Conservation (phyloP, 2,888 invertebrate genomes). For the Sminthurinus aureus region DNA sequence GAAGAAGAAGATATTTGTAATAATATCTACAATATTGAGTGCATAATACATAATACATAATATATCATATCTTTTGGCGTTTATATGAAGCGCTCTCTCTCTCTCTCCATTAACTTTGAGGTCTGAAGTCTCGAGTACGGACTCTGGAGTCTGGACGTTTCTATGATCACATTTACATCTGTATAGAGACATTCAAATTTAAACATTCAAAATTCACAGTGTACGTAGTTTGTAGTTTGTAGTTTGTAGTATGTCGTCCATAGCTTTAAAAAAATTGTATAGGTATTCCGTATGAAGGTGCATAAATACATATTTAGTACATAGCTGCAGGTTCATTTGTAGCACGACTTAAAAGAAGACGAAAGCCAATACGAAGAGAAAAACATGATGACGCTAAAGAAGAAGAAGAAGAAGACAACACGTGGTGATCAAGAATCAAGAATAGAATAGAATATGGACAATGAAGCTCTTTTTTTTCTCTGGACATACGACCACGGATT, state of each 20-base stretch:
- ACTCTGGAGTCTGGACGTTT: not conserved
- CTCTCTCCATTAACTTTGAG: not conserved
- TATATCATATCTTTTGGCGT: not conserved
- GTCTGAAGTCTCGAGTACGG: too few species aligned
- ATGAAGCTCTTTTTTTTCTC: slow-evolving; percentile 28
- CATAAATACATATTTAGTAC: not conserved
- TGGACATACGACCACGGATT: slow-evolving; percentile 24
- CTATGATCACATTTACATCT: not conserved
- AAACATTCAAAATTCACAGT: not conserved
- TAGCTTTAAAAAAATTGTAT: too few species aligned
- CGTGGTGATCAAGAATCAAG: slow-evolving; percentile 37
- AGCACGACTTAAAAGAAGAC: slow-evolving; percentile 15
- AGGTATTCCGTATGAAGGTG: not conserved
- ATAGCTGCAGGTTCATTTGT: slow-evolving; percentile 31
- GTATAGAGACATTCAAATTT: not conserved
- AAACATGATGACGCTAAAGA: slow-evolving; percentile 23
- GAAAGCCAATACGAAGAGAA: not conserved
- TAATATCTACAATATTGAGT: not conserved
- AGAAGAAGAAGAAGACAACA: slow-evolving; percentile 22
- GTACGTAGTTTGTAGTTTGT: too few species aligned
- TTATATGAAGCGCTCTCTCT: not conserved
- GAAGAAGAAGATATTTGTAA: not conserved
- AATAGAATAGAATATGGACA: slow-evolving; percentile 37
- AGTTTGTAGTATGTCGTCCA: too few species aligned
- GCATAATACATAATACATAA: not conserved